Evolutionary conservation across 2,888 invertebrate genomes (phyloP), one percentile per base, ranked within the genome.

Genomic region (Temnothorax rugatulus): DNA sequence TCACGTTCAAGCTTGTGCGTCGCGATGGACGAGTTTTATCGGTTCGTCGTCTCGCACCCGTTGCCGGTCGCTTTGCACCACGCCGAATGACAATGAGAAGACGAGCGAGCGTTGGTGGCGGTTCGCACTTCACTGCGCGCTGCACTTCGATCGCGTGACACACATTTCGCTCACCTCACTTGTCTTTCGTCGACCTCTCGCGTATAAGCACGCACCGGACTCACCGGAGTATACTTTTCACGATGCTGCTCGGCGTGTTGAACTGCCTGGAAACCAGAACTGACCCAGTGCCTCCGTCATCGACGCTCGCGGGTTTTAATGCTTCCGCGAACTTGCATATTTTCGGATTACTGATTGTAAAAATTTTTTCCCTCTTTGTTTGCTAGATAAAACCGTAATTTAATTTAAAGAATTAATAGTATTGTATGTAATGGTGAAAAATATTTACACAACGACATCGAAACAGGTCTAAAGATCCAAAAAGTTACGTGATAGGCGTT

Each of bases 151-250:
- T 77, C 87, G 84, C 87, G 84, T 92, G 93, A 92, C 93, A 93
- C 87, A 93, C 92, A 93, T 93, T 92, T 92, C 89, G 88, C 86
- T 90, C 88, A 83, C 84, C 89, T 88, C 86, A 87, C 91, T 88
- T 86, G 89, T 90, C 87, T 90, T 88, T 89, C 85, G 83, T 68
- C 87, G 86, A 85, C 86, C 77, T 86, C 77, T 54, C 57, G 71
- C 74, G 52, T 38, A 64, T 74, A 74, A 50, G 66, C 29, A 25
- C 15, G 29, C 54, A 4, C 59, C 21, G 9, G 15, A 25, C 15
- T n/a, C 54, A 4, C 59, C 21, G 9, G 15, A 44, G 29, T 34
- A 18, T 47, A 9, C 47, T 76, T 81, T 74, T 81, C 81, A 69
- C 21, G 54, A 84, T 84, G 87, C 82, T 84, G 87, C 76, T 25